Conservation (phyloP, 1,140 invertebrate genomes). For the Grapholita molesta region DNA sequence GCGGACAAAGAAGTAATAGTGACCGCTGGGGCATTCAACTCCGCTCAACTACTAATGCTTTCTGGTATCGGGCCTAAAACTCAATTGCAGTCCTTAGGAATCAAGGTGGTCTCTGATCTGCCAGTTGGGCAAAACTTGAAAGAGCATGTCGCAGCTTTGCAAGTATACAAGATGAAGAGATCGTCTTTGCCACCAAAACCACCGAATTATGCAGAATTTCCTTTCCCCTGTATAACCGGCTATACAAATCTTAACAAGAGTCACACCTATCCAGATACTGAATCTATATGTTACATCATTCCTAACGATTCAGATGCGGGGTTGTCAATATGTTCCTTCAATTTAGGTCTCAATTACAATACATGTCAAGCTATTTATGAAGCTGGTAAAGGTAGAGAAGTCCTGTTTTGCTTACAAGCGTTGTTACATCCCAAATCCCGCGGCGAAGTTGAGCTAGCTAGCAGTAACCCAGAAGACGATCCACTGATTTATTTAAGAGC, state of each 20-base stretch:
- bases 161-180: slow-evolving; percentile 15
- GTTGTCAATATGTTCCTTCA: not conserved
- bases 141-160: slow-evolving; percentile 28
- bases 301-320: not conserved
- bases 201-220: not conserved
- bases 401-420: not conserved
- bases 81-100: slow-evolving; percentile 77
- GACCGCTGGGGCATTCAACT: slow-evolving; percentile 79
- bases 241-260: not conserved
- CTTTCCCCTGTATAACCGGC: not conserved
- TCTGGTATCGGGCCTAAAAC: slow-evolving; percentile 83
- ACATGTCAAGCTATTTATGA: not conserved
- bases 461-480: slow-evolving; percentile 76
- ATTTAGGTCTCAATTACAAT: not conserved
- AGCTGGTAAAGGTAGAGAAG: not conserved
- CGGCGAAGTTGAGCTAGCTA: slow-evolving; percentile 73
- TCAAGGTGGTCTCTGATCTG: slow-evolving; percentile 80
- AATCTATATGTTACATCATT: not conserved
- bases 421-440: slow-evolving; percentile 77
- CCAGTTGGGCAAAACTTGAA: slow-evolving; percentile 84
- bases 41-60: slow-evolving; percentile 81
- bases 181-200: not conserved
- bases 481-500: slow-evolving; percentile 81
- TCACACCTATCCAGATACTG: not conserved
- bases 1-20: slow-evolving; percentile 79